Base-by-base conservation (phyloP, 2,797 vertebrate genomes). In the Rousettus madagascariensis region DNA sequence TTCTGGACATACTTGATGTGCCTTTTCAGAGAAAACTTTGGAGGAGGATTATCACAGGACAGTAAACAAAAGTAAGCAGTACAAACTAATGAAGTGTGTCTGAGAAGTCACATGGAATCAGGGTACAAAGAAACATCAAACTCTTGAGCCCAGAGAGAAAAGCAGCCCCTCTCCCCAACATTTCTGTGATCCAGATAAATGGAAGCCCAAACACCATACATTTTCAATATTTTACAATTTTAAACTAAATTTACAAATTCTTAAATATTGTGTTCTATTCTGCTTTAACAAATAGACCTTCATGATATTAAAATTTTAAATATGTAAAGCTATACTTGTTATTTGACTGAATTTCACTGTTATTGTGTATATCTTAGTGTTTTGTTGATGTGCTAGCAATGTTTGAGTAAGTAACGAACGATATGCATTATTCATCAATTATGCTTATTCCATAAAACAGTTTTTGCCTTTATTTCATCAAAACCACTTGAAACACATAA, bases 401-500 rank as follows among this genome's bases (percentile, higher is more conserved):
- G 15, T 74, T 72, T 59, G 9, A 8, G 24, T 51, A 83, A 57
- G 7, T 86, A 69, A 85, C 51, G 66, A 68, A 65, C 82, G 51
- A 72, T 16, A 53, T 20, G 12, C 20, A 4, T 57, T 49, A 59
- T 26, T 68, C 30, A 66, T 33, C 75, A 80, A 41, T 65, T 78
- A 66, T 36, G 77, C 15, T 71, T 46, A 94, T 63, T 71, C n/a
- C 26, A 69, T 13, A 79, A 83, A 93, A 59, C 13, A 90, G 36
- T 55, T 92, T 92, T 71, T 95, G 49, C 43, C 59, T 96, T 90
- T 66, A 86, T 90, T 86, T 92, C 10, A 49, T 49, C 20, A 92
- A 84, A 66, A 71, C 86, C 65, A 43, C 33, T 66, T 49, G 49
- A 49, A 49, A 16, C 49, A 49, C 49, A 49, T 49, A 49, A 49